Percentiles rank a stretch among this genome's conserved stretches.
Evolutionary conservation across 2,888 invertebrate species (phyloP).

Genomic region (Oscheius sp.): DNA sequence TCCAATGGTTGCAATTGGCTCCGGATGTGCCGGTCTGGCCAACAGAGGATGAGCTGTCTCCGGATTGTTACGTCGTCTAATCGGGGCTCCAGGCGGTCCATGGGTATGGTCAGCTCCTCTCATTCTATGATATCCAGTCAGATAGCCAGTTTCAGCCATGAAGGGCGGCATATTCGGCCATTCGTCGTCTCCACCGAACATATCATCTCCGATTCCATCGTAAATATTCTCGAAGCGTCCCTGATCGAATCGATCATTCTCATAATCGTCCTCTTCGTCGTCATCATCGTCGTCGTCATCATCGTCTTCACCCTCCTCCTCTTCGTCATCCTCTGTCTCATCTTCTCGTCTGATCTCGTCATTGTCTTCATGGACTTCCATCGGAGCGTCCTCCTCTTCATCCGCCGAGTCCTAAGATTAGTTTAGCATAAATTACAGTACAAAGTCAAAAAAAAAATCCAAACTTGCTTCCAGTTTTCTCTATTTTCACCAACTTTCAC

Average conservation of each 20-base stretch:
- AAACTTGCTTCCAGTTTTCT: no score
- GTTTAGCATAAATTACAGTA: no score
- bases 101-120: no score
- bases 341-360: slow-evolving; percentile 44
- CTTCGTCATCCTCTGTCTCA: slow-evolving; percentile 41
- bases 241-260: slow-evolving; percentile 32
- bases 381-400: slow-evolving; percentile 37
- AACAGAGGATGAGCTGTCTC: slow-evolving; percentile 42
- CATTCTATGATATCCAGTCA: no score
- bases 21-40: slow-evolving; percentile 27
- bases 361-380: slow-evolving; percentile 33
- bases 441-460: no score
- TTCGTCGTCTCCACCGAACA: no score
- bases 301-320: slow-evolving; percentile 51
- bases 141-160: no score
- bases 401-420: slow-evolving; percentile 31
- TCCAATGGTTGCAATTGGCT: neutral
- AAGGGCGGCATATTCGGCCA: no score
- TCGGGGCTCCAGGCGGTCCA: no score
- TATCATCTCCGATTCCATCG: slow-evolving; percentile 13
- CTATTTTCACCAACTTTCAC: no score
- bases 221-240: no score
- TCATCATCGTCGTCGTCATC: slow-evolving; percentile 42
- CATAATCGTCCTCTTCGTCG: slow-evolving; percentile 34
- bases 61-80: slow-evolving; percentile 6